Evolutionary conservation across 1,140 invertebrate species (phyloP).

Genomic region (Apis dorsata): DNA sequence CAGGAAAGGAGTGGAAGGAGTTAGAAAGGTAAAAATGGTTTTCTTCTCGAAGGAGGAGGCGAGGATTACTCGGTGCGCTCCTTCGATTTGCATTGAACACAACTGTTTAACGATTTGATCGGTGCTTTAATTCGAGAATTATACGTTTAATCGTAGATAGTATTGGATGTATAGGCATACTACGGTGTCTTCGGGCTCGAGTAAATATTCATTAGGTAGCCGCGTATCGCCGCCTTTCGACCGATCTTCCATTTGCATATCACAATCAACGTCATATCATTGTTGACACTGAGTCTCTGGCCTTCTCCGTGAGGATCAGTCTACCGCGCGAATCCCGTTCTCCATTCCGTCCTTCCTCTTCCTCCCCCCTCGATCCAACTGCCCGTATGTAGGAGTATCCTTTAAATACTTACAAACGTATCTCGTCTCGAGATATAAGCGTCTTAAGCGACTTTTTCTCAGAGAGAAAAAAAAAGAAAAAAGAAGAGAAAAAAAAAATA

Average conservation of each 20-base stretch:
- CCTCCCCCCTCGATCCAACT: constrained; percentile 11
- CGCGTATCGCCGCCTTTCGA: constrained; percentile 53
- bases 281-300: constrained; percentile 62
- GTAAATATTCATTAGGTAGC: constrained; percentile 77
- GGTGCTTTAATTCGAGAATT: constrained; percentile 77
- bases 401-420: constrained; percentile 6
- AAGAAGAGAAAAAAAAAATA: no score
- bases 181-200: constrained; percentile 63
- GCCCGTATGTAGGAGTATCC: constrained; percentile 20
- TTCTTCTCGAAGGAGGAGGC: background rate
- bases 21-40: background rate
- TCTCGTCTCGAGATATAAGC: background rate
- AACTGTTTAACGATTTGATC: constrained; percentile 76
- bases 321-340: background rate
- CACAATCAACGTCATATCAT: constrained; percentile 76
- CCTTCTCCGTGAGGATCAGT: constrained; percentile 34
- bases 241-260: constrained; percentile 75
- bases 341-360: background rate
- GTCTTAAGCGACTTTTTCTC: background rate
- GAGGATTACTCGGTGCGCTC: constrained; percentile 40
- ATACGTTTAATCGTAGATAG: constrained; percentile 76
- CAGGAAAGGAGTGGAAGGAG: background rate
- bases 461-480: background rate
- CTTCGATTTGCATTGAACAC: constrained; percentile 69
- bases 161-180: constrained; percentile 40